phyloP scores from a whole-genome alignment of 2,797 vertebrate species.

The Crax fasciolata region DNA sequence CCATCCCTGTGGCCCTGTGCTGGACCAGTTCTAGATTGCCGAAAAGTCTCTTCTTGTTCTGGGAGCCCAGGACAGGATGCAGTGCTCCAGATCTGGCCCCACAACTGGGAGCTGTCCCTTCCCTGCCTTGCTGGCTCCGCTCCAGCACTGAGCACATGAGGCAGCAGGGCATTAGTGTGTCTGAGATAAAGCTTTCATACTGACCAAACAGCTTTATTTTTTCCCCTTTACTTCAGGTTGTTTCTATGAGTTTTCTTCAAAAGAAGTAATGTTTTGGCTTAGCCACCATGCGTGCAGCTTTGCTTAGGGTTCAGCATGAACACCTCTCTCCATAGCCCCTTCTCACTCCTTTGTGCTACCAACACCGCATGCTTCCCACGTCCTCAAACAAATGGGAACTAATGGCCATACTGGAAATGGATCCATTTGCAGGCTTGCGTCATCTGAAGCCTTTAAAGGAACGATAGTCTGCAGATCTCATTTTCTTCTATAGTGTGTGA shows the following conservation, averaged over 20 bases:
- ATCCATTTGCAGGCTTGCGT: not conserved
- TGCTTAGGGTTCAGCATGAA: not conserved
- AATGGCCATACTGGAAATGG: not conserved
- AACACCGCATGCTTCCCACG: accelerated
- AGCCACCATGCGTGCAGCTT: not conserved
- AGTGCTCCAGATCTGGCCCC: not conserved
- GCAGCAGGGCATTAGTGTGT: not conserved
- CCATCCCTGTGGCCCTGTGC: accelerated
- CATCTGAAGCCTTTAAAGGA: not conserved
- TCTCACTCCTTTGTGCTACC: not conserved
- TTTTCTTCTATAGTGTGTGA: not conserved
- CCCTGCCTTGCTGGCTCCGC: not conserved
- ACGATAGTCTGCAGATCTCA: not conserved
- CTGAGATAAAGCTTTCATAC: not conserved
- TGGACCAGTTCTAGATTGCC: not conserved
- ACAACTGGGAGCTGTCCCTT: not conserved
- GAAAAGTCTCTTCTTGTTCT: no score
- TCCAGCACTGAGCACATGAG: not conserved
- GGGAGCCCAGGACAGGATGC: not conserved
- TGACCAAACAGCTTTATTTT: not conserved
- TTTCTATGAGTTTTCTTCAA: not conserved
- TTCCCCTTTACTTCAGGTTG: not conserved
- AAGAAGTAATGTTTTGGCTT: not conserved
- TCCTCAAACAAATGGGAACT: not conserved
- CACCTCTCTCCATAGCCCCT: not conserved